Base-by-base conservation (phyloP, 2,113 vertebrate species). In the Aythya baeri region DNA sequence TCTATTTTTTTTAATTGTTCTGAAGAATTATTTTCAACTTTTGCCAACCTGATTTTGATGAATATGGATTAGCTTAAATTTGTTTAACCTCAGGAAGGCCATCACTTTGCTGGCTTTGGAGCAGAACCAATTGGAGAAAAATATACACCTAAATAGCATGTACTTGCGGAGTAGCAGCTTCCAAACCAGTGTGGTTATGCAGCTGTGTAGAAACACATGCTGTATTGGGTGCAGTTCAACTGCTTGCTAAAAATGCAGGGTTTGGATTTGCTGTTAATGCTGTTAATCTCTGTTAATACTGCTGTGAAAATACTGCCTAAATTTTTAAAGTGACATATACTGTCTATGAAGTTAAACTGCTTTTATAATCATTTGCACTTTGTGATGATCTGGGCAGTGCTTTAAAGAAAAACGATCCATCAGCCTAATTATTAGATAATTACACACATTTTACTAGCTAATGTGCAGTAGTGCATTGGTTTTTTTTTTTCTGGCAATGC, bases 361-460 rank as follows among this genome's bases (percentile, higher is more conserved):
- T 87, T 83, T 89, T 78, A 38, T 41, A 52, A 59, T 54, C 4
- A 50, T 62, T 59, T 67, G 58, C 22, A 72, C 13, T 75, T 85
- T 52, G 12, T 46, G 43, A 59, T 72, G 25, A 72, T 61, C 57
- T 85, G 50, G 58, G 54, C n/a, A 79, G 27, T 85, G 43, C 49
- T 84, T 78, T 68, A 73, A 32, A 68, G 83, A 31, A 79, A 93
- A 91, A 79, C 71, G 23, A 41, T 85, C 66, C 7, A 32, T 72
- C 62, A 88, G 26, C 8, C 63, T 83, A 26, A 68, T 89, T 79
- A 79, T 75, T 86, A 90, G 71, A 43, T 68, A 92, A 93, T 88
- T 83, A 10, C 10, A 44, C 10, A 22, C 7, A 49, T 83, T 83
- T 78, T 76, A 8, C 38, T 65, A 44, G 63, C 79, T 93, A 63